These are phyloP conservation scores for Lutjanus argentimaculatus DNA, from an alignment of 2,797 vertebrate genomes.

Conservation along the genomic window DNA sequence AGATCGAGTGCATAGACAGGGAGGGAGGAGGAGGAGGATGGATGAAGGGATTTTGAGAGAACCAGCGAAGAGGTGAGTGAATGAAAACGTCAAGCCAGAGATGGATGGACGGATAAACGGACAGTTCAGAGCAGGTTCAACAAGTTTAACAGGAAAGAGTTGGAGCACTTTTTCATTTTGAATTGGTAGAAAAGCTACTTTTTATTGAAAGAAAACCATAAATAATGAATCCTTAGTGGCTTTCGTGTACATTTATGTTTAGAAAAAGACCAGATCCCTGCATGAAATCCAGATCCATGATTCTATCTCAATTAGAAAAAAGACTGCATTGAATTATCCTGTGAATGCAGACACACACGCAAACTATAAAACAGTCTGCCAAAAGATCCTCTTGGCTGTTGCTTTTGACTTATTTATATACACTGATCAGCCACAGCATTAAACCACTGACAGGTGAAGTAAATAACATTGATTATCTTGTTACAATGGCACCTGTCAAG, in stretches of 20 bases:
- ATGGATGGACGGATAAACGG: constrained; percentile 25
- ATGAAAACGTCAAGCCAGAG: constrained; percentile 55
- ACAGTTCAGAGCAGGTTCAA: constrained; percentile 27
- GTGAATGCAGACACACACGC: constrained; percentile 47
- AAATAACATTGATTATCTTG: too few species aligned
- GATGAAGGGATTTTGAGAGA: constrained; percentile 45
- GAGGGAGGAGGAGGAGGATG: constrained; percentile 36
- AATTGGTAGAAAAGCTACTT: background rate
- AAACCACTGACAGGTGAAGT: too few species aligned
- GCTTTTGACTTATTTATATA: constrained; percentile 51
- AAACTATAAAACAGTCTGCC: constrained; percentile 43
- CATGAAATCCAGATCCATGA: constrained; percentile 22
- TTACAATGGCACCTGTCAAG: too few species aligned
- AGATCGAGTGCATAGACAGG: background rate
- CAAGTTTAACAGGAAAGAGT: background rate
- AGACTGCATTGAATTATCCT: constrained; percentile 34
- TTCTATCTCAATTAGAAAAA: constrained; percentile 49
- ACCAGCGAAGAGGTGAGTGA: constrained; percentile 37
- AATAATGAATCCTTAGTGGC: background rate
- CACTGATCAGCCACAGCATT: too few species aligned
- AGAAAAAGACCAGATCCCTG: constrained; percentile 19
- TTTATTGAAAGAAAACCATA: background rate
- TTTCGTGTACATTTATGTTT: background rate
- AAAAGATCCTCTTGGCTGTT: constrained; percentile 35
- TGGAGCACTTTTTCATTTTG: too few species aligned